Percentiles rank a stretch among this genome's conserved stretches.
phyloP scores from a whole-genome alignment of 2,888 invertebrate genomes.

The Dasysyrphus tricinctus region DNA sequence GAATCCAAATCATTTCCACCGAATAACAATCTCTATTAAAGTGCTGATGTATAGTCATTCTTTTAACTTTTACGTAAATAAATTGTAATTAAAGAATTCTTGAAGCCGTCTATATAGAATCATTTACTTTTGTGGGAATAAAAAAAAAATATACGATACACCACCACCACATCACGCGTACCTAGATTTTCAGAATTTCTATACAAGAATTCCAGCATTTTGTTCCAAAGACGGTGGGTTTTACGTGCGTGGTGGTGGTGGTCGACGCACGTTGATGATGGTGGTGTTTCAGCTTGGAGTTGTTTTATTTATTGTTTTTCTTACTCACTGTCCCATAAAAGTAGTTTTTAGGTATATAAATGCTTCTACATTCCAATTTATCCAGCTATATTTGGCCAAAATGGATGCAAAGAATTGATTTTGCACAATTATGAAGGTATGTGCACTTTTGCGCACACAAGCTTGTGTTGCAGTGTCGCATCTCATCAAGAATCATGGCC shows the following conservation, averaged over 20 bases:
- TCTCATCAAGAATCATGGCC: slow-evolving; percentile 40
- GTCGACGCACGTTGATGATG: not conserved
- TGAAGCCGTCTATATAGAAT: not conserved
- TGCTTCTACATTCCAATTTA: slow-evolving; percentile 70
- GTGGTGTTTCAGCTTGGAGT: not conserved
- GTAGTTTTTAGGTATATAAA: slow-evolving; percentile 28
- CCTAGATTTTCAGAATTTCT: slow-evolving; percentile 46
- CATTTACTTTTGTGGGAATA: slow-evolving; percentile 49
- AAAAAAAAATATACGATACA: slow-evolving; percentile 14
- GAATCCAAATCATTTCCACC: not conserved
- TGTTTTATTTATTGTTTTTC: slow-evolving; percentile 5
- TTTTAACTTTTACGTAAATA: slow-evolving; percentile 46
- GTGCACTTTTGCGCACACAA: slow-evolving; percentile 51
- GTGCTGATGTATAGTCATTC: slow-evolving; percentile 30
- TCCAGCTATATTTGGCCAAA: slow-evolving; percentile 68
- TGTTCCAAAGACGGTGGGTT: slow-evolving; percentile 16
- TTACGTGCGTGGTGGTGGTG: not conserved
- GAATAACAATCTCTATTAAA: slow-evolving; percentile 1
- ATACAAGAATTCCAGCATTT: slow-evolving; percentile 39
- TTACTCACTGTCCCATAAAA: slow-evolving; percentile 47
- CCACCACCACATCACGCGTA: slow-evolving; percentile 57
- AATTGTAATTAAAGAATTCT: slow-evolving; percentile 71
- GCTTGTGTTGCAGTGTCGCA: slow-evolving; percentile 44
- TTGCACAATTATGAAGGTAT: slow-evolving; percentile 69
- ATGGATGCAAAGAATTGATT: slow-evolving; percentile 61